A percentile compares a stretch with the other conserved stretches of the same genome.
phyloP scores from a whole-genome alignment of 1,140 invertebrate species.

The Aphelenchoides fujianensis region DNA sequence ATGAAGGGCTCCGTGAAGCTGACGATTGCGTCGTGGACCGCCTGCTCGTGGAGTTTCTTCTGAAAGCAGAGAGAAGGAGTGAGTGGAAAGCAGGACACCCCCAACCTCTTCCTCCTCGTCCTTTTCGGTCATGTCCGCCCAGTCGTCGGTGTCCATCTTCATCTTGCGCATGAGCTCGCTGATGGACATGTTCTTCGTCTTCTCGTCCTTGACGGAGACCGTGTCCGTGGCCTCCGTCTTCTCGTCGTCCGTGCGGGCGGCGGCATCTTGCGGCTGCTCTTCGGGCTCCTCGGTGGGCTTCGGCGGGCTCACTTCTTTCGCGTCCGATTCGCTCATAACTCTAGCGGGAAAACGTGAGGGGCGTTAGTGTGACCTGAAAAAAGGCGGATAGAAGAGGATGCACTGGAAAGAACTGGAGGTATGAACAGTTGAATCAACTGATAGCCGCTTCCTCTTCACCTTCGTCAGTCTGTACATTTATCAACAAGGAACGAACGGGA shows the following conservation, averaged over 20 bases:
- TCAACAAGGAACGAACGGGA: slow-evolving; percentile 4
- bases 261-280: background rate
- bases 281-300: background rate
- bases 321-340: background rate
- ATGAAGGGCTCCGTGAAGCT: slow-evolving; percentile 7
- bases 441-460: no score
- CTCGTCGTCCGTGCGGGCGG: background rate
- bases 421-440: background rate
- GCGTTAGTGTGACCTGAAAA: no score
- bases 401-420: no score
- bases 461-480: no score
- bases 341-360: no score
- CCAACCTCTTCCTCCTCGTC: background rate
- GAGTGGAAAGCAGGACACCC: no score
- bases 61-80: no score
- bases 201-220: background rate
- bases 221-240: background rate
- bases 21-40: background rate
- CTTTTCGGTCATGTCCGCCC: background rate
- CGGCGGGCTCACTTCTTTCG: background rate
- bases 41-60: background rate
- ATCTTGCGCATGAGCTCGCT: background rate
- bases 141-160: background rate
- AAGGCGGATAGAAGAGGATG: no score
- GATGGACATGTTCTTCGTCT: background rate